Evolutionary conservation across 2,797 vertebrate genomes (phyloP).

Genomic region (Dendrocincla fuliginosa): DNA sequence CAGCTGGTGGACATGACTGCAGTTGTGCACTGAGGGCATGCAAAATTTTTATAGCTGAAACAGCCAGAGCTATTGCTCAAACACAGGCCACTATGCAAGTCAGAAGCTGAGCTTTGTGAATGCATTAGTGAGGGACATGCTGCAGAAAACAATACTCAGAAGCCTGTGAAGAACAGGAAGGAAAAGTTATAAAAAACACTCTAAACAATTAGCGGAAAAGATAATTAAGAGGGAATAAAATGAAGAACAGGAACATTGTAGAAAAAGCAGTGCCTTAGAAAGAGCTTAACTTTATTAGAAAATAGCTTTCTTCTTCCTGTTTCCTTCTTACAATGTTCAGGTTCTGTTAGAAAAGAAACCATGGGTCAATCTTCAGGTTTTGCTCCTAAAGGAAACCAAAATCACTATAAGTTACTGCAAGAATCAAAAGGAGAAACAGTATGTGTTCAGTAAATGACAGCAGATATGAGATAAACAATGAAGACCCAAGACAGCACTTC

Average conservation of each 20-base stretch:
- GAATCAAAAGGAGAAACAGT: not conserved
- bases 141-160: not conserved
- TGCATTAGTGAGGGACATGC: accelerated
- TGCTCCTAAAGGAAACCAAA: not conserved
- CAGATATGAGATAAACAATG: not conserved
- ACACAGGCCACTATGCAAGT: not conserved
- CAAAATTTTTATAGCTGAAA: not conserved
- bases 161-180: not conserved
- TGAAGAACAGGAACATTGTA: not conserved
- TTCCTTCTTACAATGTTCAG: not conserved
- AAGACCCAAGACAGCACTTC: not conserved
- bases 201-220: not conserved
- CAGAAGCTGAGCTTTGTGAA: not conserved
- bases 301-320: not conserved
- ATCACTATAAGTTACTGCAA: not conserved
- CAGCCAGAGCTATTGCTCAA: not conserved
- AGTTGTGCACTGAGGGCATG: accelerated
- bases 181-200: not conserved
- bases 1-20: not conserved
- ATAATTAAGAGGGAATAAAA: not conserved
- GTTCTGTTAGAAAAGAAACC: not conserved
- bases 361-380: not conserved
- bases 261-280: not conserved
- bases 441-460: not conserved
- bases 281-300: not conserved